Evolutionary conservation across 2,113 vertebrate species (phyloP).

Genomic region (Bothrops jararaca): DNA sequence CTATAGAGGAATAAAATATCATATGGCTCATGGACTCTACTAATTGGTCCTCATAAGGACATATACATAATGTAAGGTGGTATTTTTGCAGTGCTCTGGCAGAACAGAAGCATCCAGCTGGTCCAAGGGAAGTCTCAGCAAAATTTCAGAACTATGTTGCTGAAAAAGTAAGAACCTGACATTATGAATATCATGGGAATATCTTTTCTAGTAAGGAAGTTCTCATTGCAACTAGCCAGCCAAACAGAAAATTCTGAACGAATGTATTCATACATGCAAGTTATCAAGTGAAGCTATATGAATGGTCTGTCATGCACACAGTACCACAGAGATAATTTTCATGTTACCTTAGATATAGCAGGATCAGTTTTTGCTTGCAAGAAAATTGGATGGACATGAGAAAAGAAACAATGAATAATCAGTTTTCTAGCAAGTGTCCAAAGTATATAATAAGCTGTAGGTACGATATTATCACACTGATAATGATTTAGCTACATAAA

Average conservation of each 20-base stretch:
- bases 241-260: not conserved
- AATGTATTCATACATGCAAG: not conserved
- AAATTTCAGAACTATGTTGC: not conserved
- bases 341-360: not conserved
- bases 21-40: not conserved
- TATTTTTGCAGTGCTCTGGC: not conserved
- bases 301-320: not conserved
- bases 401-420: not conserved
- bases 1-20: not conserved
- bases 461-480: not conserved
- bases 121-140: not conserved
- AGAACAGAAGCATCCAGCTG: not conserved
- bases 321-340: not conserved
- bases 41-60: not conserved
- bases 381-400: not conserved
- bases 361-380: not conserved
- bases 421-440: not conserved
- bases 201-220: not conserved
- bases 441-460: not conserved
- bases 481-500: not conserved
- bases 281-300: not conserved
- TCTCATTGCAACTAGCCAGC: not conserved
- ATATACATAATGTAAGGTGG: not conserved
- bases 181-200: not conserved
- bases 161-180: not conserved